Evolutionary conservation across 2,888 invertebrate species (phyloP), one percentile per base, ranked within the genome.

Genomic region (Yponomeuta plumbellus): DNA sequence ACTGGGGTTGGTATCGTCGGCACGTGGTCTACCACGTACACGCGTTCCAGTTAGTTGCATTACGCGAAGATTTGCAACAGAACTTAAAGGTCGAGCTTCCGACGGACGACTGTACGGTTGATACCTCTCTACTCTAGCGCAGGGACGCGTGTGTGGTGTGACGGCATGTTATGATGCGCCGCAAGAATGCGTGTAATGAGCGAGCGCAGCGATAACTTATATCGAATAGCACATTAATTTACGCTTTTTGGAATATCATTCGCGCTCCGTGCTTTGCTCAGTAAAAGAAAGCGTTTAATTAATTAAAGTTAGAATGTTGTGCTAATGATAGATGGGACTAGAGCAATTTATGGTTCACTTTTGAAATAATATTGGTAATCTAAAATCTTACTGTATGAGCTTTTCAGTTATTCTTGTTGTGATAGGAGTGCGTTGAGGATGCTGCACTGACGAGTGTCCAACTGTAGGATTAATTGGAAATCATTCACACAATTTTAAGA

Each of bases 211-310:
- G 76, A 84, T 86, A 86, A 86, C 80, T 87, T 88, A 87, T 83
- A 84, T 82, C 20, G 26, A 26, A 79, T 79, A 80, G 81, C 81
- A 80, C 80, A 79, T 84, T 80, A 78, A 80, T 83, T 85, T 83
- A 83, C 80, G 77, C 84, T 84, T 85, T 86, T 86, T 81, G 84
- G 84, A 84, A 86, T 88, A 82, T 84, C 86, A 86, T 86, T 85
- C 83, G 82, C 77, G 81, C 81, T 80, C 81, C 79, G 80, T 80
- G 74, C 76, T 79, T 80, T 78, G 76, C 76, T 78, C 80, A 79
- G 76, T 80, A 80, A 84, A 86, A 85, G 82, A 81, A 83, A 81
- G 81, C 78, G 81, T 80, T 78, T 83, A 83, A 85, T 86, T 87
- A 87, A 88, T 88, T 88, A 88, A 80, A 80, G 75, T 75, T 79